Conservation (phyloP, 2,113 vertebrate genomes). For the Pachyramphus minor region DNA sequence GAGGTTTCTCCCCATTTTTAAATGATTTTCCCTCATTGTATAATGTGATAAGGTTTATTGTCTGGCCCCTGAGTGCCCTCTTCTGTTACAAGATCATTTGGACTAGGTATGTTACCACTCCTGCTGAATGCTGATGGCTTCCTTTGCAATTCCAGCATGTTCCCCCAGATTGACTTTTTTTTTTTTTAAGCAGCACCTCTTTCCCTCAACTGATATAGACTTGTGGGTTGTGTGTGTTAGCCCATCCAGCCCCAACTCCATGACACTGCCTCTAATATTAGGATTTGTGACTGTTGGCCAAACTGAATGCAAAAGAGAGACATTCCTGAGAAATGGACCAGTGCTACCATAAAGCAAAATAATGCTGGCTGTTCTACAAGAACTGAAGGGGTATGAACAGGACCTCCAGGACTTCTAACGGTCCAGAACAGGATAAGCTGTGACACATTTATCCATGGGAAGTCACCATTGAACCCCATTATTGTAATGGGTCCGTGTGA, state of each 20-base stretch:
- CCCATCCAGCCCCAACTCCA: neutral
- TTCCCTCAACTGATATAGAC: neutral
- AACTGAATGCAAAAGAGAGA: neutral
- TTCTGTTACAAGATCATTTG: neutral
- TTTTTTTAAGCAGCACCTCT: neutral
- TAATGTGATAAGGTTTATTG: neutral
- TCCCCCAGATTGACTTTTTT: neutral
- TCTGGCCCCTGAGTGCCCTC: neutral
- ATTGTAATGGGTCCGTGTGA: neutral
- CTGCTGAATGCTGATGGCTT: neutral
- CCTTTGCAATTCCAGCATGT: neutral
- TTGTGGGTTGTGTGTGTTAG: neutral
- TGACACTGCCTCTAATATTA: neutral
- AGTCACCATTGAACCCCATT: neutral
- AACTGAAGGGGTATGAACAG: neutral
- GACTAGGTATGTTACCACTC: neutral
- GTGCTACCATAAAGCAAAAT: neutral
- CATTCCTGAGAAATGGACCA: neutral
- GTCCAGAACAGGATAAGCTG: neutral
- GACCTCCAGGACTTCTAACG: neutral
- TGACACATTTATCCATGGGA: neutral
- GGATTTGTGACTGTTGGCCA: neutral
- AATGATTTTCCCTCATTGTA: neutral
- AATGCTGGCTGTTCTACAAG: neutral
- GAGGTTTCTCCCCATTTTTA: neutral